A percentile compares a stretch with the other conserved stretches of the same genome.
Evolutionary conservation across 2,113 vertebrate species (phyloP).

Genomic region (Oceanites oceanicus): DNA sequence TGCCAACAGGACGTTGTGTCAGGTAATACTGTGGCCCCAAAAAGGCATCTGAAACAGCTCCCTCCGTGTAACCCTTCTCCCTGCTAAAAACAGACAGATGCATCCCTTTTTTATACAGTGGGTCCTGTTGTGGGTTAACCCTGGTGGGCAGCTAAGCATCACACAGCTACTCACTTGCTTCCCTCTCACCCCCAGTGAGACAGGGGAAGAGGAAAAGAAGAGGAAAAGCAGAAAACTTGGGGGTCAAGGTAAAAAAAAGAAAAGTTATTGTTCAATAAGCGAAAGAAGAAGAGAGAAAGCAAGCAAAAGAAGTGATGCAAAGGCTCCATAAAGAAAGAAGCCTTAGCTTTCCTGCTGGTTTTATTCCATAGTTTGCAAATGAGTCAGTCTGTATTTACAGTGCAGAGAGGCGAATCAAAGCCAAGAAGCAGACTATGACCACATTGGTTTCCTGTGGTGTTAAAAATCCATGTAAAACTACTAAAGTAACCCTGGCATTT

Average conservation of each 20-base stretch:
- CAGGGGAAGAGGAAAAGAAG: neutral
- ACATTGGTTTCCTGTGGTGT: neutral
- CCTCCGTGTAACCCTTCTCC: neutral
- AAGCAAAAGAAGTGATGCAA: neutral
- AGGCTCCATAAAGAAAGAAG: neutral
- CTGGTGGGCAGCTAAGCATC: neutral
- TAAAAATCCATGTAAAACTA: neutral
- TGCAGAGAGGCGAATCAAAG: neutral
- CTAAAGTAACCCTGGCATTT: fast-evolving
- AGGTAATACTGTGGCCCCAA: neutral
- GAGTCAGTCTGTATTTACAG: neutral
- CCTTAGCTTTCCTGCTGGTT: neutral
- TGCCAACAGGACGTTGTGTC: neutral
- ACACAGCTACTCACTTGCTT: neutral
- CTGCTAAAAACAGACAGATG: neutral
- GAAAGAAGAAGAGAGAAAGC: neutral
- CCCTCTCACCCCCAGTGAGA: neutral
- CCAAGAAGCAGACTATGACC: neutral
- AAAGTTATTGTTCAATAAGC: neutral
- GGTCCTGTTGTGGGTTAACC: neutral
- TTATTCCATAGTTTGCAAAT: neutral
- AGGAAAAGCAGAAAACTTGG: neutral
- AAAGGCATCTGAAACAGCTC: neutral
- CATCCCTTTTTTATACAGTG: neutral
- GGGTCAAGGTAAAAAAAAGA: neutral